phyloP scores from a whole-genome alignment of 2,797 vertebrate species.

The Macroramphosus scolopax region DNA sequence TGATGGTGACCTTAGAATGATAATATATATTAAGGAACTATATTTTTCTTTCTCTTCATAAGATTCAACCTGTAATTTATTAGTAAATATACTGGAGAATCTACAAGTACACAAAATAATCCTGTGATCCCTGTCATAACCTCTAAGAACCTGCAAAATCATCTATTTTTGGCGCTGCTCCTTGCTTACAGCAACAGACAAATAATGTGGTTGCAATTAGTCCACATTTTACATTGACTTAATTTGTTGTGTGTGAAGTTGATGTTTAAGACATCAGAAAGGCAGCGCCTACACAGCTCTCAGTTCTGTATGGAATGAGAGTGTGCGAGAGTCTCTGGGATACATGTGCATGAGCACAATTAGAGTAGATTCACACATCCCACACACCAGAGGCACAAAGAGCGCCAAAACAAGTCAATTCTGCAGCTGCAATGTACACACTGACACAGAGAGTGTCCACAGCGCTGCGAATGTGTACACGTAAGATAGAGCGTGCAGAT shows the following conservation, averaged over 20 bases:
- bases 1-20: no score
- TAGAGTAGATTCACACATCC: slow-evolving; percentile 65
- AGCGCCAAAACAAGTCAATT: no score
- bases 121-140: slow-evolving; percentile 22
- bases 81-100: slow-evolving; percentile 14
- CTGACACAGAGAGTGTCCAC: slow-evolving; percentile 5
- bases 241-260: slow-evolving; percentile 16
- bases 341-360: slow-evolving; percentile 55
- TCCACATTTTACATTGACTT: slow-evolving; percentile 19
- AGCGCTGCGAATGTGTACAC: no score
- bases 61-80: neutral
- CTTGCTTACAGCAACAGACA: slow-evolving; percentile 20
- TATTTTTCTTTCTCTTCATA: neutral
- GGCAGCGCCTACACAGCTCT: no score
- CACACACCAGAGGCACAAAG: slow-evolving; percentile 57
- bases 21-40: no score
- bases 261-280: slow-evolving; percentile 7
- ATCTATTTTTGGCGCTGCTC: slow-evolving; percentile 35
- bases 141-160: slow-evolving; percentile 9
- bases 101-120: slow-evolving; percentile 31
- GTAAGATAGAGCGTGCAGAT: neutral
- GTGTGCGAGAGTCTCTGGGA: slow-evolving; percentile 26
- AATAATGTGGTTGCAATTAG: slow-evolving; percentile 14
- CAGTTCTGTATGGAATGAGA: no score
- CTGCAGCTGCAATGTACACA: slow-evolving; percentile 55